Base-by-base conservation (phyloP, 1,140 invertebrate species). In the Caligus rogercresseyi region DNA sequence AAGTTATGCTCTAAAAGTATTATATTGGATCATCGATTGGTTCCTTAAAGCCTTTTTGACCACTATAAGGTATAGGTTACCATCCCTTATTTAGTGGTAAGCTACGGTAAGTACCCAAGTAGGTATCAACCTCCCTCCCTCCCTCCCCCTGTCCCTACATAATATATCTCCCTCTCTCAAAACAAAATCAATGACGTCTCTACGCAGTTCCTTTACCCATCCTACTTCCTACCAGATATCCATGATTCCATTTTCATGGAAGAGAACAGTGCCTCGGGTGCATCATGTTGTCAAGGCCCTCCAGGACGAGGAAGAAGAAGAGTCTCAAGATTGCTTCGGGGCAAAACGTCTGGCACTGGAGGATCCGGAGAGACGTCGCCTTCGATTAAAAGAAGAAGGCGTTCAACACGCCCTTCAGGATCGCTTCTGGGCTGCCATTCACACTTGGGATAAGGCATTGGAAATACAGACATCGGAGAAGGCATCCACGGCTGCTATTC, bases 401-500 rank as follows among this genome's bases (percentile, higher is more conserved):
- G 61, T 65, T 14, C 61, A 43, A 16, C 58, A 68, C 2, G 67
- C 67, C 1, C 65, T 68, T 23, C 31, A 63, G 16, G 63, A 58
- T 25, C 60, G 61, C 0, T 66, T 65, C 60, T 68, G 67, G 67
- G 58, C 64, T 59, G 67, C 67, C 25, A 65, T 68, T 54, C 56
- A 54, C 2, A 60, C 61, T 16, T 68, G 67, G 67, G 65, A 64
- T 59, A 60, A 63, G n/a, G 67, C 67, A n/a, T 55, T 66, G n/a
- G 60, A 63, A 1, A 56, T 68, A 0, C 43, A 64, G 3, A 57
- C 65, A 55, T 26, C 60, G 18, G 66, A 68, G 23, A 51, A 62
- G 18, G 60, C 62, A 16, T 23, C 16, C 4, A 54, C 7, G 21
- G 16, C 7, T 16, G 1, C 3, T 16, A 18, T 18, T 13, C 18